Conservation (phyloP, 2,797 vertebrate species). For the Oreortyx pictus region DNA sequence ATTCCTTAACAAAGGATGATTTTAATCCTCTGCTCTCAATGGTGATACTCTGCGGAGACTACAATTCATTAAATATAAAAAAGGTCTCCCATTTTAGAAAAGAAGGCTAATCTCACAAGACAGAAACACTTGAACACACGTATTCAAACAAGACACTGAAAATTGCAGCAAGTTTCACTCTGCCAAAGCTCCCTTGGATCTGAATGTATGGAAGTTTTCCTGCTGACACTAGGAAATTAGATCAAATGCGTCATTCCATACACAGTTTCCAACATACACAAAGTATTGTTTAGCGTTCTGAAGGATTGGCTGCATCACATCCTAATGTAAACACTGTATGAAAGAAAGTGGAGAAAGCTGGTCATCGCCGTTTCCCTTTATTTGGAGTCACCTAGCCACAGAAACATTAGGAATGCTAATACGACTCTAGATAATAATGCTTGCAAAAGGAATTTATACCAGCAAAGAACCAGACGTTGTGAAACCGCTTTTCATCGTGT, state of each 20-base stretch:
- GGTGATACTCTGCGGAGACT: constrained; percentile 25
- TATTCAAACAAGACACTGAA: not conserved
- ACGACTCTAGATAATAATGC: not conserved
- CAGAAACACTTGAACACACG: not conserved
- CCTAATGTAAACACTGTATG: not conserved
- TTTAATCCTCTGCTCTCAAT: constrained; percentile 68
- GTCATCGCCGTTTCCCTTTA: not conserved
- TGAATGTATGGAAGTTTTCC: constrained; percentile 12
- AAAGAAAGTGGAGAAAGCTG: not conserved
- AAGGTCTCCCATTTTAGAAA: not conserved
- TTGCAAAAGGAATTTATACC: not conserved
- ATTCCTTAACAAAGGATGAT: constrained; percentile 74
- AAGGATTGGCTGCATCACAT: not conserved
- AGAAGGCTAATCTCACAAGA: constrained; percentile 35
- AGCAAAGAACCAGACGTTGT: not conserved
- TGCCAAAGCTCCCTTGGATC: not conserved
- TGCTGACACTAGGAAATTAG: constrained; percentile 4
- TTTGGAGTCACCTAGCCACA: not conserved
- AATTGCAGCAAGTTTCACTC: not conserved
- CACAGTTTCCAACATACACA: not conserved
- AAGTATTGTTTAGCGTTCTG: not conserved
- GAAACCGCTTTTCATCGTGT: not conserved
- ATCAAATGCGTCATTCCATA: not conserved
- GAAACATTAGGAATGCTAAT: not conserved
- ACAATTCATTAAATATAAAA: not conserved